Base-by-base conservation (phyloP, 2,888 invertebrate genomes). In the Tipula unca region DNA sequence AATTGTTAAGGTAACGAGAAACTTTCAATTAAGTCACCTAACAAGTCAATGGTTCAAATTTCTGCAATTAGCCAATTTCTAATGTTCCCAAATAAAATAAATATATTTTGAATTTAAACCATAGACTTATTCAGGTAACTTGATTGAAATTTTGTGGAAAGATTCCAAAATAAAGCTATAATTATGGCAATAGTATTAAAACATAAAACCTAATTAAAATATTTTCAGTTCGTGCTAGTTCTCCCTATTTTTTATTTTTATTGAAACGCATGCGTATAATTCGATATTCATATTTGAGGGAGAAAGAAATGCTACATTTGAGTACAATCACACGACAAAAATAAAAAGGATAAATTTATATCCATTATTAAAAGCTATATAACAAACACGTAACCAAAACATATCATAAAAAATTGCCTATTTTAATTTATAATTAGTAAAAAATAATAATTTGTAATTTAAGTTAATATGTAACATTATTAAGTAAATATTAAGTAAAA, bases 341-440 rank as follows among this genome's bases (percentile, higher is more conserved):
- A 69, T 25, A 69, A 69, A 69, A 69, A 69, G 69, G 69, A 69
- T 69, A 69, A 69, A 69, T 10, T 69, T 69, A 25, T 69, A 69
- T 69, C 69, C 69, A 69, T 69, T 69, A 69, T 10, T 69, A 69
- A 69, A 25, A 69, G 10, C 69, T 69, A 69, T 69, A 69, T 69
- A 69, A 69, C 69, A 69, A 69, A 69, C 69, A 69, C 20, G 69
- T 69, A 69, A 69, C 69, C 20, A 69, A 69, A 69, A 69, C 69
- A 69, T 69, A 69, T 69, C 69, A 69, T 69, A 25, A 69, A 54
- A 69, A 69, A 69, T 69, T 69, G 69, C 69, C 69, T 69, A 69
- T 69, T 69, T 69, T 69, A 69, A 69, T 25, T 69, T 69, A 69
- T 69, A 69, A 69, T 69, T 69, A 69, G 69, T 69, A 69, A 25